Base-by-base conservation (phyloP, 2,888 invertebrate species). In the Chloroclystis v-ata region DNA sequence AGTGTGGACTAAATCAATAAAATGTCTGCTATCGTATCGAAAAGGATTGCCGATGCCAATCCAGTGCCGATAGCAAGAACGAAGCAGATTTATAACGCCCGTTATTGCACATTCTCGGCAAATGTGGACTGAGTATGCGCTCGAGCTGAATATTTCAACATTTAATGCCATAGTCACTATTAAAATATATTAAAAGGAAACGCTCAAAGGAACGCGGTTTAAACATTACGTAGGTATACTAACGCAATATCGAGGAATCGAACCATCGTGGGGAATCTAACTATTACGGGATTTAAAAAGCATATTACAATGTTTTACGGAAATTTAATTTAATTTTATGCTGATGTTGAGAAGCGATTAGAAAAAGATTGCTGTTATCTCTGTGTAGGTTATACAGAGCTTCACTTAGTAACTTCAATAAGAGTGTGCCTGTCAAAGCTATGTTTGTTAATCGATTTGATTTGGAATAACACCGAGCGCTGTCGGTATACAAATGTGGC, bases 31-130 rank as follows among this genome's bases (percentile, higher is more conserved):
- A 33, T 33, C 30, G 30, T 66, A 66, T 67, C 60, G 62, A 43
- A 47, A 32, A 32, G 37, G 43, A 62, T 66, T 65, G 62, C 60
- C 60, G 62, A 61, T 57, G 65, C 65, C 65, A 65, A 68, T 66
- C 63, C 54, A 55, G 56, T 60, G 65, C 64, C 65, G 56, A 65
- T 63, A 67, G 59, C 65, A 67, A 65, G 67, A 63, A 55, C 61
- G 47, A 55, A 28, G 56, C 55, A 72, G 75, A 76, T 77, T 75
- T 76, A 75, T 74, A 60, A 60, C 57, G 44, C 54, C 61, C 59
- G 73, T 72, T 75, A 77, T 75, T 75, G 73, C 75, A 75, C 70
- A 72, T 75, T 75, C 64, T 62, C 61, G 45, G 63, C 69, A 74
- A 75, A 70, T 71, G 70, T 73, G 72, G 67, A 61, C 63, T 58